A percentile compares a stretch with the other conserved stretches of the same genome.
phyloP scores from a whole-genome alignment of 1,140 invertebrate species.

The Hypsibius dujardini region DNA sequence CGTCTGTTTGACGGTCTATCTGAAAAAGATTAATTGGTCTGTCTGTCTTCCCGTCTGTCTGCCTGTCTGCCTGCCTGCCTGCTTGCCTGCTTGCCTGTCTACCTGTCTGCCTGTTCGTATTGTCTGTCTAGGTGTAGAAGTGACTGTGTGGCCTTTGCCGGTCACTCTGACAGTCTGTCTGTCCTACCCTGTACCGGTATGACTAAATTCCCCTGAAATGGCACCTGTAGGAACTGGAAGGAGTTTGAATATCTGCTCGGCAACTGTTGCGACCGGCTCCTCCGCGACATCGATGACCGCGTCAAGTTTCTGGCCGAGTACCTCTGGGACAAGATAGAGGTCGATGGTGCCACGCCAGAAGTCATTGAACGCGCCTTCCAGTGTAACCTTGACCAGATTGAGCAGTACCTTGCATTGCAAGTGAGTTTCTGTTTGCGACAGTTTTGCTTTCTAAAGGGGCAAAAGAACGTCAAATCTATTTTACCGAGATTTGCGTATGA shows the following conservation, averaged over 20 bases:
- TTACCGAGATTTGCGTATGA: too few relatives aligned
- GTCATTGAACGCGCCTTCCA: background rate
- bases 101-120: background rate
- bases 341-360: background rate
- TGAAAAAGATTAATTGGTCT: too few relatives aligned
- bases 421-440: background rate
- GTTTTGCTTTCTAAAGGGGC: too few relatives aligned
- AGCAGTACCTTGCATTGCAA: background rate
- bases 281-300: slow-evolving; percentile 4
- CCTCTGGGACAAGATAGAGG: background rate
- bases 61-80: too few relatives aligned
- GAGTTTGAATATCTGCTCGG: background rate
- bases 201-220: too few relatives aligned
- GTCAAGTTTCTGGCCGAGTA: background rate
- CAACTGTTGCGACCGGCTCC: background rate
- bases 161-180: too few relatives aligned
- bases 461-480: too few relatives aligned
- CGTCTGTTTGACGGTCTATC: too few relatives aligned
- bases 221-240: background rate
- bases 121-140: background rate
- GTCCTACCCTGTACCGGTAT: too few relatives aligned
- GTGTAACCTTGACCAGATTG: background rate
- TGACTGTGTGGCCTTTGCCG: too few relatives aligned
- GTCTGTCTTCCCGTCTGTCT: too few relatives aligned
- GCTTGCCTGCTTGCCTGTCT: too few relatives aligned